Evolutionary conservation across 2,888 invertebrate species (phyloP).

Genomic region (Lottia gigantea): DNA sequence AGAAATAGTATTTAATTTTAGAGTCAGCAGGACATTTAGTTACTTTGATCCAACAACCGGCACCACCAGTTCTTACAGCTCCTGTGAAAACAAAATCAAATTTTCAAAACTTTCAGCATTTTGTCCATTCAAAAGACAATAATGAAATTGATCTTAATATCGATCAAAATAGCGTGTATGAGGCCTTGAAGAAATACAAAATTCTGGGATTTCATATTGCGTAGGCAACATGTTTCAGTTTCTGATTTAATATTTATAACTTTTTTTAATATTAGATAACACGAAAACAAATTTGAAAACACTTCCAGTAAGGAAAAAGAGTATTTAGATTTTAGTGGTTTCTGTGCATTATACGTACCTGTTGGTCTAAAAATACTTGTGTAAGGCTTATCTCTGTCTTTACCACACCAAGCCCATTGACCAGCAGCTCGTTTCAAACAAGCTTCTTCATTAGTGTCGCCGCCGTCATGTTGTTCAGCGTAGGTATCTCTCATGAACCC

Average conservation of each 20-base stretch:
- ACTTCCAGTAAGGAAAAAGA: too few relatives aligned
- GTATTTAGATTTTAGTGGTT: too few relatives aligned
- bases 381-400: constrained; percentile 29
- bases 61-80: constrained; percentile 35
- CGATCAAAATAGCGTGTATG: not conserved
- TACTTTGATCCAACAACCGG: constrained; percentile 48
- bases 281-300: too few relatives aligned
- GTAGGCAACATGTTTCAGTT: too few relatives aligned
- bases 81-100: constrained; percentile 28
- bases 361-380: constrained; percentile 47
- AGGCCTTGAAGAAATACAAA: too few relatives aligned
- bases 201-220: too few relatives aligned
- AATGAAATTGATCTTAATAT: too few relatives aligned
- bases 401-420: constrained; percentile 42
- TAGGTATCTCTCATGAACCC: constrained; percentile 31
- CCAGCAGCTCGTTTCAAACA: constrained; percentile 37
- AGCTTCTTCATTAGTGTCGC: constrained; percentile 29
- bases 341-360: constrained; percentile 37
- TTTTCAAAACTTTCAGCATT: too few relatives aligned
- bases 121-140: too few relatives aligned
- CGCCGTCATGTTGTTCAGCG: constrained; percentile 31
- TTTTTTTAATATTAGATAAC: too few relatives aligned
- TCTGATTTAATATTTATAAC: too few relatives aligned
- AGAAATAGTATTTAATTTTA: constrained; percentile 33
- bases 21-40: constrained; percentile 35